phyloP scores from a whole-genome alignment of 2,797 vertebrate species.

The Myiothlypis chrysogaster region DNA sequence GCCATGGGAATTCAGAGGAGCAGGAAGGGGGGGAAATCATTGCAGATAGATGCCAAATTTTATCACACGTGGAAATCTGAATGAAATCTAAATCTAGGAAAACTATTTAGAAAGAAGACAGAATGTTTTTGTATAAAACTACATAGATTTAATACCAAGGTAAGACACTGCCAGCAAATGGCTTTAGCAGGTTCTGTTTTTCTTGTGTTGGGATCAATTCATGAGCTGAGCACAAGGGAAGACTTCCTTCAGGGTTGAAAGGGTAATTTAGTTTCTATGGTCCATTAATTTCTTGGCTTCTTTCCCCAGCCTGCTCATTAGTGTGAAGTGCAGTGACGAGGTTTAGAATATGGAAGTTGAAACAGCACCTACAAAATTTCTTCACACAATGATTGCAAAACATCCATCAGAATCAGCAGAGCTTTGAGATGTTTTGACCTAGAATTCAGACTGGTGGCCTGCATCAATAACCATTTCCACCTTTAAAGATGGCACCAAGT shows the following conservation, averaged over 20 bases:
- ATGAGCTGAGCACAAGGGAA: neutral
- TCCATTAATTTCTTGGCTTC: slow-evolving; percentile 61
- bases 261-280: slow-evolving; percentile 61
- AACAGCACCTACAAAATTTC: slow-evolving; percentile 43
- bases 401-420: neutral
- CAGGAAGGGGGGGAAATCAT: neutral
- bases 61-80: neutral
- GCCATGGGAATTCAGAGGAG: neutral
- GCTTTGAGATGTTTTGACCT: neutral
- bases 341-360: slow-evolving; percentile 42
- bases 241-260: slow-evolving; percentile 54
- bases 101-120: neutral
- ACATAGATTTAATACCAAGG: neutral
- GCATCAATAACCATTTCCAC: neutral
- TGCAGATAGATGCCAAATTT: neutral
- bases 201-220: slow-evolving; percentile 8
- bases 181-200: slow-evolving; percentile 32
- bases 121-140: neutral
- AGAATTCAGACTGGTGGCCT: neutral
- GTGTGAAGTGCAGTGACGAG: neutral
- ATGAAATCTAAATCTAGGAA: neutral
- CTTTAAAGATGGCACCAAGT: neutral
- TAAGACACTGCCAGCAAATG: neutral
- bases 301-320: slow-evolving; percentile 49
- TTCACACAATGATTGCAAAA: neutral